Base-by-base conservation (phyloP, 35 echinoderm and acorn worm genomes). In the Lytechinus variegatus region DNA sequence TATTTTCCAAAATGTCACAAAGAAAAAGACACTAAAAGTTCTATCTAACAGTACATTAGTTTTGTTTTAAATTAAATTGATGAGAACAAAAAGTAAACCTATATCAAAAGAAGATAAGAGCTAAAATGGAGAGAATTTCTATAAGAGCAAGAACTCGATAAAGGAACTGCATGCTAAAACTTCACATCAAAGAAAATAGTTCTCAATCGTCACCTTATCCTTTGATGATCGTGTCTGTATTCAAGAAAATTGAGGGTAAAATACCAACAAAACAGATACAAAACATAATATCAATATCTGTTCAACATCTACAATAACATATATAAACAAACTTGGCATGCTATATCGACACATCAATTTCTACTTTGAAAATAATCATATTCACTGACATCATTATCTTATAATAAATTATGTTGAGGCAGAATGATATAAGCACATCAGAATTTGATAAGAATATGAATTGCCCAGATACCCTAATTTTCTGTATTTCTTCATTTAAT, bases 231-330 rank as follows among this genome's bases (percentile, higher is more conserved):
- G 88, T 60, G 54, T 88, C 87, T 60, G 55, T 16, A 44, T 44
- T 44, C 33, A 56, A 89, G 89, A 87, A 91, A 61, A 61, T 55
- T 56, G 28, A 27, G 55, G 19, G n/a, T 52, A 90, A 44, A 52
- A 91, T 52, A 95, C 87, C 87, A 86, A 21, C 54, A 92, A 92
- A 95, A 92, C 11, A 21, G 28, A 95, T 12, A 92, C 21, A 24
- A 95, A 95, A 92, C 54, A 95, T 10, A 92, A 89, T 87, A 95
- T 87, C 13, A 95, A 95, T 24, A 79, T 79, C n/a, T 24, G 66
- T 79, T 79, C 66, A 79, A 79, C 19, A 24, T 19, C 14, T 79
- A 19, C 19, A 5, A 79, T 24, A 79, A 19, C 66, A 79, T n/a
- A 24, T 4, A 71, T 13, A 71, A 71, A 79, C 66, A 19, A n/a